phyloP scores from a whole-genome alignment of 2,797 vertebrate species.

The Helostoma temminkii region DNA sequence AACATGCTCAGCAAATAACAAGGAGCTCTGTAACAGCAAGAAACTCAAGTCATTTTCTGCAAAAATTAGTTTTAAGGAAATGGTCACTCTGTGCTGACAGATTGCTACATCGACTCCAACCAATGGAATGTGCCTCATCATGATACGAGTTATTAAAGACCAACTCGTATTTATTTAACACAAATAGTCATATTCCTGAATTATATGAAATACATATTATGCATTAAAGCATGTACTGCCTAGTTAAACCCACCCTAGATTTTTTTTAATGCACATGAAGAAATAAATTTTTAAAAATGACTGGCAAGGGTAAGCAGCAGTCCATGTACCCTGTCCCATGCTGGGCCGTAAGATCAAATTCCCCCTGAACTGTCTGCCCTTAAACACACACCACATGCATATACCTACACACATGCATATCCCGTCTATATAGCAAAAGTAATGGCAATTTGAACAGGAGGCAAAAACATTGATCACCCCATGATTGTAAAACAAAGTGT shows the following conservation, averaged over 20 bases:
- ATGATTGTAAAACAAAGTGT: not conserved
- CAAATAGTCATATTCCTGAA: not conserved
- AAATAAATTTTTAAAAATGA: conserved; percentile 1
- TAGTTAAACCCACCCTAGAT: not conserved
- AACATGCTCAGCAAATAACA: conserved; percentile 55
- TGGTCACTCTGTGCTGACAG: too few relatives aligned
- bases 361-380: conserved; percentile 31
- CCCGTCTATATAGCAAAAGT: not conserved
- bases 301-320: not conserved
- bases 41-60: not conserved
- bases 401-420: not conserved
- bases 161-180: not conserved
- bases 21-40: conserved; percentile 27
- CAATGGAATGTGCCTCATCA: not conserved
- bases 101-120: not conserved
- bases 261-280: not conserved
- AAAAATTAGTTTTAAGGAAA: not conserved
- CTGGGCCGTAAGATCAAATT: conserved; percentile 40
- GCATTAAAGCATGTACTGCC: not conserved
- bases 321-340: not conserved
- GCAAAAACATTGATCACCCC: not conserved
- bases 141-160: not conserved
- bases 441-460: not conserved
- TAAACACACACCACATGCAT: conserved; percentile 1
- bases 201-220: not conserved